Evolutionary conservation across 2,113 vertebrate genomes (phyloP).

Genomic region (Merops nubicus): DNA sequence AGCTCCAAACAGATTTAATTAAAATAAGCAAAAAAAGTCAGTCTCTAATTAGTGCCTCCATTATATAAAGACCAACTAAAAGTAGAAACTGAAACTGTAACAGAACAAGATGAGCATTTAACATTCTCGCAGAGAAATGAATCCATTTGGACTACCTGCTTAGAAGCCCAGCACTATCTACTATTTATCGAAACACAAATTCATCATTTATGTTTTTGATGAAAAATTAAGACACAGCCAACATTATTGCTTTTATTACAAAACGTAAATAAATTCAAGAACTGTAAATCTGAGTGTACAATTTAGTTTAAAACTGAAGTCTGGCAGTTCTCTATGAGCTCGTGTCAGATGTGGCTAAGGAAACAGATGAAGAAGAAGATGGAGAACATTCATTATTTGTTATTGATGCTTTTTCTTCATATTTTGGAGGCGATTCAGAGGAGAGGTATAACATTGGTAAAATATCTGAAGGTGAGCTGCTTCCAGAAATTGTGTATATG

Average conservation of each 20-base stretch:
- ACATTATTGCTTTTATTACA: slow-evolving; percentile 67
- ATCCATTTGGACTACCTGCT: neutral
- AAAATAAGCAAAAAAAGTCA: neutral
- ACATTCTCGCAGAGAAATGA: neutral
- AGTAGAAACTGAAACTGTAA: neutral
- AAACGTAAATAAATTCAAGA: slow-evolving; percentile 67
- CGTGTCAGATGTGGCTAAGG: slow-evolving; percentile 7
- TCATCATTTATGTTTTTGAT: neutral
- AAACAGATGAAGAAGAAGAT: neutral
- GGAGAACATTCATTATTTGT: slow-evolving; percentile 10
- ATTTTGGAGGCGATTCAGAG: slow-evolving; percentile 72
- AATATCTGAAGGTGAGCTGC: slow-evolving; percentile 29
- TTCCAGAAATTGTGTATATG: slow-evolving; percentile 71
- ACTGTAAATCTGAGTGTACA: neutral
- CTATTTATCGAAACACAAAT: neutral
- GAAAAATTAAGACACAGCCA: slow-evolving; percentile 14
- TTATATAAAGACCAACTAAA: neutral
- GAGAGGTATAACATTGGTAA: neutral
- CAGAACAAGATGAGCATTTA: neutral
- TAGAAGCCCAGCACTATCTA: neutral
- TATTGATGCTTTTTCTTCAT: slow-evolving; percentile 70
- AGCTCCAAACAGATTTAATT: slow-evolving; percentile 23
- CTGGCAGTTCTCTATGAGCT: neutral
- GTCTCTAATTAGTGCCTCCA: neutral
- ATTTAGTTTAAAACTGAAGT: slow-evolving; percentile 34